Base-by-base conservation (phyloP, 2,888 invertebrate genomes). In the Barypeithes pellucidus region DNA sequence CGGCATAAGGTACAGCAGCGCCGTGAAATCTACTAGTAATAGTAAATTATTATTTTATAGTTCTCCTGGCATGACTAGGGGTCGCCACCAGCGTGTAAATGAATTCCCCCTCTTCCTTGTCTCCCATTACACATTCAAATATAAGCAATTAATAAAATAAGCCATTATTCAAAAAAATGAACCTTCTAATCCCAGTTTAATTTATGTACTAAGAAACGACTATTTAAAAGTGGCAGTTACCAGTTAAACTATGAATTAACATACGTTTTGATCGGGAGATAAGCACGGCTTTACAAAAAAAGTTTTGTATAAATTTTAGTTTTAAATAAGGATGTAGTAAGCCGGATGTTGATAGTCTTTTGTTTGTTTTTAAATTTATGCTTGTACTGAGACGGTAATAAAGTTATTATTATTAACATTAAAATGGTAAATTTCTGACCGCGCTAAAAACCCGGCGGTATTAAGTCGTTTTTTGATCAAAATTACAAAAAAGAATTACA, bases 171-270 rank as follows among this genome's bases (percentile, higher is more conserved):
- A 45, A 16, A 43, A 67, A 67, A 67, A 41, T 67, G 54, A 45
- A 16, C 29, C 54, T 24, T 67, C 59, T 67, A 67, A 67, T 59
- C 67, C 11, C n/a, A 12, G 43, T 67, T 67, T 67, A 67, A 67
- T 67, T 67, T 67, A 67, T 67, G 67, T 67, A 11, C n/a, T 36
- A 45, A 43, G 20, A 67, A 67, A 67, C 59, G 67, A 41, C 29
- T 45, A 43, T 59, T 67, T 67, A 67, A 67, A 57, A 67, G 61
- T 68, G 68, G 68, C 41, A 60, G 43, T 50, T 36, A 61, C 50
- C 36, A 61, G 50, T 60, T 50, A 61, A 68, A 68, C 68, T 61
- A 61, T 61, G 68, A 68, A 68, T 68, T 68, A 68, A 68, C 60
- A 60, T 68, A 33, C 60, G 61, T 61, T 61, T 68, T 36, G 68